Conservation (phyloP, 2,797 vertebrate genomes). For the Erethizon dorsatum region DNA sequence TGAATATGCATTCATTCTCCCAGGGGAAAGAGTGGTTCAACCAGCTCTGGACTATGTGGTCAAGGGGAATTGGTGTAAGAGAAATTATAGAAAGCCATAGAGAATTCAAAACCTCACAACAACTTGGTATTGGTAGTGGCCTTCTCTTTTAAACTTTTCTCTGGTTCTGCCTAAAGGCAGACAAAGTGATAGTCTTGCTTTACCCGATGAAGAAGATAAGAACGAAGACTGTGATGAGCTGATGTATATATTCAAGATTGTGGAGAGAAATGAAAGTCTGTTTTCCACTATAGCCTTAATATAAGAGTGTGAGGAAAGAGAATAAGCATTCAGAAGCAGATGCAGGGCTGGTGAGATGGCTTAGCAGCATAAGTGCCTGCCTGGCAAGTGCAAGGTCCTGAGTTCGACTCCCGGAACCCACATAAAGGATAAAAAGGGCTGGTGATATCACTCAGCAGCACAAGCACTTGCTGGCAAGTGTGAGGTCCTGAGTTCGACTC, state of each 20-base stretch:
- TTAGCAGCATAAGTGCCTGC: too few species aligned
- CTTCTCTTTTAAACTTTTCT: background rate
- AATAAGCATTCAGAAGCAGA: too few species aligned
- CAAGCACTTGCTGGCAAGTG: too few species aligned
- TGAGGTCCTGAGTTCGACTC: too few species aligned
- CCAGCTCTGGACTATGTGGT: constrained; percentile 43
- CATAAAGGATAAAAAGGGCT: too few species aligned
- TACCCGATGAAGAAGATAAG: background rate
- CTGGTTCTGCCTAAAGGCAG: background rate
- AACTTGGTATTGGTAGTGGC: background rate
- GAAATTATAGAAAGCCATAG: background rate
- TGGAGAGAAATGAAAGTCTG: background rate
- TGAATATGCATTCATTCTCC: constrained; percentile 32
- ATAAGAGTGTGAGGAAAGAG: background rate
- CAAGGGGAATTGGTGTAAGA: background rate
- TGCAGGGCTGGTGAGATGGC: too few species aligned
- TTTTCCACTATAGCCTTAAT: background rate
- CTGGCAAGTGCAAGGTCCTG: too few species aligned
- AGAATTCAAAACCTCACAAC: background rate
- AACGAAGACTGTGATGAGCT: background rate
- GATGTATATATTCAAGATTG: background rate
- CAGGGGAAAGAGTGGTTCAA: background rate
- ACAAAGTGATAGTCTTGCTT: background rate
- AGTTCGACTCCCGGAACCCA: too few species aligned
- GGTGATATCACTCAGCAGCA: too few species aligned